Percentiles rank a stretch among this genome's conserved stretches.
Evolutionary conservation across 2,888 invertebrate genomes (phyloP).

Genomic region (Nasonovia ribisnigri): DNA sequence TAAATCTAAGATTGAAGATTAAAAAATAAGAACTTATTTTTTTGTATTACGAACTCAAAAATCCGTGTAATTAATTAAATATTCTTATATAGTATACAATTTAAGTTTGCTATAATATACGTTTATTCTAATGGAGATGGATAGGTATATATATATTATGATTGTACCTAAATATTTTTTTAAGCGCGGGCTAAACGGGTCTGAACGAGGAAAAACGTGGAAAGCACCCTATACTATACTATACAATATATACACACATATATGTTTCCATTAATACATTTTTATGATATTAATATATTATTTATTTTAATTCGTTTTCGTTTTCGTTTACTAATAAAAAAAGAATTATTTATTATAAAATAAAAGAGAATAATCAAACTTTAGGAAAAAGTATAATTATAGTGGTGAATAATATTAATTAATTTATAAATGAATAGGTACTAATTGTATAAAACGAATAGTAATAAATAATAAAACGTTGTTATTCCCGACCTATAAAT

Average conservation of each 20-base stretch:
- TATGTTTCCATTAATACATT: neutral
- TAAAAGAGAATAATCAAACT: neutral
- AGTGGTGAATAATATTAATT: neutral
- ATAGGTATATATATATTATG: too few species aligned
- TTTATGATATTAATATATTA: neutral
- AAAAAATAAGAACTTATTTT: neutral
- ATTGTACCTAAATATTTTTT: neutral
- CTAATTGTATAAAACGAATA: too few species aligned
- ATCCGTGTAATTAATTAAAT: neutral
- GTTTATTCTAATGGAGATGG: neutral
- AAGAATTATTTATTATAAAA: neutral
- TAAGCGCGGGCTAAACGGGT: neutral
- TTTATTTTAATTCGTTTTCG: neutral
- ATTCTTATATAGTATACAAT: neutral
- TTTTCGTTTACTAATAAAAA: neutral
- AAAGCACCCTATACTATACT: neutral
- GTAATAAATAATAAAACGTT: too few species aligned
- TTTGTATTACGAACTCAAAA: neutral
- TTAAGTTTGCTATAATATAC: neutral
- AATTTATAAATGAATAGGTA: too few species aligned
- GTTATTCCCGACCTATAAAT: too few species aligned
- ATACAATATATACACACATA: neutral
- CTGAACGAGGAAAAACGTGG: neutral
- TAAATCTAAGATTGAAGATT: neutral
- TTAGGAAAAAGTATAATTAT: neutral